Conservation (phyloP, 2,888 invertebrate species). For the Dastarcus helophoroides region DNA sequence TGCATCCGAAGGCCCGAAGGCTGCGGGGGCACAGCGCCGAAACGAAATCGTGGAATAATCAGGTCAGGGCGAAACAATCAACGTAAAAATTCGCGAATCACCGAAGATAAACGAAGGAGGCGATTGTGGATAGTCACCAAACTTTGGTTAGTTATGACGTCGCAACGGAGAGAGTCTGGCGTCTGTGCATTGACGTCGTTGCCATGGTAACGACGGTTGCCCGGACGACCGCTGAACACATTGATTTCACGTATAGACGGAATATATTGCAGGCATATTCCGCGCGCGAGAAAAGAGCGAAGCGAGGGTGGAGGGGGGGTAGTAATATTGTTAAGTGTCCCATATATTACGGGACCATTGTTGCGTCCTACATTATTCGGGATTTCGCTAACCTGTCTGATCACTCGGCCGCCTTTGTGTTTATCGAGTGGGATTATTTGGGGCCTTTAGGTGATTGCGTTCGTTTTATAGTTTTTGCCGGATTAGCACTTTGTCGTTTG, state of each 20-base stretch:
- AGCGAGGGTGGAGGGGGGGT: conserved; percentile 14
- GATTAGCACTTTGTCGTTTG: too few species aligned
- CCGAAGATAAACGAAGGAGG: conserved; percentile 9
- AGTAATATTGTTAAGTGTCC: conserved; percentile 34
- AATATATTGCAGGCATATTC: conserved; percentile 36
- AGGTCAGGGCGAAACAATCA: conserved; percentile 20
- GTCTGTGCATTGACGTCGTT: conserved; percentile 25
- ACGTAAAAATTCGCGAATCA: conserved; percentile 16
- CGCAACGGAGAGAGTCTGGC: conserved; percentile 16
- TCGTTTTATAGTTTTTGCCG: too few species aligned
- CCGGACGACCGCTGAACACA: conserved; percentile 33
- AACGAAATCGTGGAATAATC: conserved; percentile 22
- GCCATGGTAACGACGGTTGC: conserved; percentile 19
- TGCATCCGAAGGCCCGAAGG: too few species aligned
- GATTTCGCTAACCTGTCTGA: too few species aligned
- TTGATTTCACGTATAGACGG: conserved; percentile 38
- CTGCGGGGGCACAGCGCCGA: too few species aligned
- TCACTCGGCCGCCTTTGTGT: too few species aligned
- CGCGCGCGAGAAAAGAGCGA: conserved; percentile 15
- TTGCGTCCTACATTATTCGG: too few species aligned
- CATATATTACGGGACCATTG: conserved; percentile 32
- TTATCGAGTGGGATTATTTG: too few species aligned
- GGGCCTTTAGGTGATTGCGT: too few species aligned
- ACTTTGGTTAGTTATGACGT: conserved; percentile 11
- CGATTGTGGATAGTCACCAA: conserved; percentile 10